Base-by-base conservation (phyloP, 2,797 vertebrate genomes). In the Galaxias olidus region DNA sequence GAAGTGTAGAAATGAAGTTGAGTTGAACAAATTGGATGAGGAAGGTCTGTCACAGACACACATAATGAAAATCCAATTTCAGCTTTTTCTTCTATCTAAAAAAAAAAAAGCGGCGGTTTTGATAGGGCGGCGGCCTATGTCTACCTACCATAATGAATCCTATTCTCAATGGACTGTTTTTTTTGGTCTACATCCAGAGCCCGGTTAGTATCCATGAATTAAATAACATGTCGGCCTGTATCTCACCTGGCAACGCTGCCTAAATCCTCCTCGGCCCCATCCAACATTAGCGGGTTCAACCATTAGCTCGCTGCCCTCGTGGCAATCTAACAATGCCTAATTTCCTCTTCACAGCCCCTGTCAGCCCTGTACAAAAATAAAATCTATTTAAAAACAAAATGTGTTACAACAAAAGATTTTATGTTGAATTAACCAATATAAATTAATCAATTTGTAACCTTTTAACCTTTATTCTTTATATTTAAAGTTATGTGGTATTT, bases 121-220 rank as follows among this genome's bases (percentile, higher is more conserved):
- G 66, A 69, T 73, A 65, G 67, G 73, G n/a, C n/a, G n/a, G n/a
- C n/a, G n/a, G 43, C 18, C n/a, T 5, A 9, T 20, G 15, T 13
- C 10, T 15, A 59, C 68, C 40, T 57, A 51, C 61, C 68, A 55
- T 72, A 71, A 79, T 78, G 65, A 82, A 77, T 76, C 66, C 68
- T 75, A 70, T 71, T 69, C 66, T 66, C 77, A 63, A 79, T 54
- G 4, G 20, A 59, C 71, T 82, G n/a, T n/a, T n/a, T n/a, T n/a
- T n/a, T n/a, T n/a, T n/a, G n/a, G n/a, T n/a, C n/a, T n/a, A n/a
- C n/a, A n/a, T n/a, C n/a, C n/a, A n/a, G n/a, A n/a, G n/a, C n/a
- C n/a, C n/a, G 66, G 45, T 85, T 75, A 74, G 71, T 74, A 83
- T 87, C 86, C 76, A 79, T 72, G 63, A 81, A 65, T 19, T 60